phyloP scores from a whole-genome alignment of 2,113 vertebrate genomes.

The Nipponia nippon region DNA sequence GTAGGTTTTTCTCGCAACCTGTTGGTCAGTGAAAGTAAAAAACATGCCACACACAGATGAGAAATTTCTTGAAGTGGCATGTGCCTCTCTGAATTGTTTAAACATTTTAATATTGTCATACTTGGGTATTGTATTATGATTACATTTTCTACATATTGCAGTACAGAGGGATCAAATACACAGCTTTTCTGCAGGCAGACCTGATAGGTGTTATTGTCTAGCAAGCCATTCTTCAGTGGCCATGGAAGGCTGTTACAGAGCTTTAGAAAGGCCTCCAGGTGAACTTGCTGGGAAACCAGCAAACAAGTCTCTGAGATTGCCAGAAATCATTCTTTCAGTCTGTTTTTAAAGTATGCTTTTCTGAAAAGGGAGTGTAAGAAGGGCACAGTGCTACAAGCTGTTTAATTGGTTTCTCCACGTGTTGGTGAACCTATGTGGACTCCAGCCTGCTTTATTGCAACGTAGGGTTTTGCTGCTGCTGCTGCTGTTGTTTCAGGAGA shows the following conservation, averaged over 20 bases:
- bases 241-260: neutral
- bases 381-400: neutral
- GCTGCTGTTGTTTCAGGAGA: neutral
- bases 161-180: neutral
- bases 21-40: neutral
- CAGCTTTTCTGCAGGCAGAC: neutral
- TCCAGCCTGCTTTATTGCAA: neutral
- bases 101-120: neutral
- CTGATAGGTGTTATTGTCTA: neutral
- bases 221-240: neutral
- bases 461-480: neutral
- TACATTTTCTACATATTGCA: neutral
- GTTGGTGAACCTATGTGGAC: neutral
- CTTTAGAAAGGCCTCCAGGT: neutral
- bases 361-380: neutral
- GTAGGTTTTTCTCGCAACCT: neutral
- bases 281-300: neutral
- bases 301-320: neutral
- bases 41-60: neutral
- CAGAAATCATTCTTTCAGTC: neutral
- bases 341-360: neutral
- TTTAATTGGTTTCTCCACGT: neutral
- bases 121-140: neutral
- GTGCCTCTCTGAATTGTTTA: neutral
- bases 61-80: neutral